Evolutionary conservation across 2,888 invertebrate species (phyloP).

Genomic region (Polietes domitor): DNA sequence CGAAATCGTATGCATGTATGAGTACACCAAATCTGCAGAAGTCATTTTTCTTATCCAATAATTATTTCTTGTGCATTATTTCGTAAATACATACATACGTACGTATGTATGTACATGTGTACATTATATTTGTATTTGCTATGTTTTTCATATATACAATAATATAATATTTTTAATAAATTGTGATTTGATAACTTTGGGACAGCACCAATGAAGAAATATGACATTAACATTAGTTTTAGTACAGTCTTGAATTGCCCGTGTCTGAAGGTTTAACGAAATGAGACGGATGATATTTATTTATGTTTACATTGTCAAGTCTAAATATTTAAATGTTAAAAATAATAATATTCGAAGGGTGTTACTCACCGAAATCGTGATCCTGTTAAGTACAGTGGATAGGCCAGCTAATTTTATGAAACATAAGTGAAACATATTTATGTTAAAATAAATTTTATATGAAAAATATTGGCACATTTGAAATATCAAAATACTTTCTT

Average conservation of each 20-base stretch:
- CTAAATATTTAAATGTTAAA: too few species aligned
- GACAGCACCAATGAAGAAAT: constrained; percentile 8
- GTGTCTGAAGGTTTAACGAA: neutral
- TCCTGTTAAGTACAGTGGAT: too few species aligned
- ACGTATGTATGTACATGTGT: neutral
- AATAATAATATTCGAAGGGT: too few species aligned
- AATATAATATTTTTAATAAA: neutral
- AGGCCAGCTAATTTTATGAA: too few species aligned
- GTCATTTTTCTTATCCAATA: neutral
- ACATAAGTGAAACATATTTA: too few species aligned
- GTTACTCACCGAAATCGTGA: too few species aligned
- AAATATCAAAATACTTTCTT: too few species aligned
- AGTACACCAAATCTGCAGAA: neutral
- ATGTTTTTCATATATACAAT: neutral
- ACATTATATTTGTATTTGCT: neutral
- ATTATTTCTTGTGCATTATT: neutral
- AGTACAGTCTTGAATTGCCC: constrained; percentile 8
- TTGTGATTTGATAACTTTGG: neutral
- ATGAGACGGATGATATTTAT: neutral
- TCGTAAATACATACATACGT: neutral
- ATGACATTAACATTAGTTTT: neutral
- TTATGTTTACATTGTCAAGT: too few species aligned
- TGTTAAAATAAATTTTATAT: too few species aligned
- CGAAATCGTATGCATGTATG: neutral
- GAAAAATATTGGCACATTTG: too few species aligned